These are phyloP conservation scores for Labeo calbasu DNA, from an alignment of 2,797 vertebrate genomes.

Conservation along the genomic window DNA sequence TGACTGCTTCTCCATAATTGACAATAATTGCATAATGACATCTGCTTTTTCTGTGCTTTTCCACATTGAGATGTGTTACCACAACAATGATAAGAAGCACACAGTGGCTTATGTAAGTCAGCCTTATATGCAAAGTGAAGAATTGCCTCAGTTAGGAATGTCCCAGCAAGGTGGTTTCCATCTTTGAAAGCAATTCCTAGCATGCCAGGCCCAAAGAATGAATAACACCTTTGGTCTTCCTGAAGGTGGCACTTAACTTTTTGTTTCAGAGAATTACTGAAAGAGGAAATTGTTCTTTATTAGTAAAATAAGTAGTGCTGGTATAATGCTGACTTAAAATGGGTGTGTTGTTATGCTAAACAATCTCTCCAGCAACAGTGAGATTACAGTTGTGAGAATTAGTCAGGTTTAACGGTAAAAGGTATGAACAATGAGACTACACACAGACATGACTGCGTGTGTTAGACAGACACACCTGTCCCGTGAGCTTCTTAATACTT, in stretches of 20 bases:
- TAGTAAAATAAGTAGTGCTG: not conserved
- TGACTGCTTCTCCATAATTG: conserved; percentile 45
- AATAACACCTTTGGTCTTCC: conserved; percentile 13
- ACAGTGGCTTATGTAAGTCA: not conserved
- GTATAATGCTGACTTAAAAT: conserved; percentile 13
- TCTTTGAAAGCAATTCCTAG: conserved; percentile 2
- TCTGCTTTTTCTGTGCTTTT: conserved; percentile 16
- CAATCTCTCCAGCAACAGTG: not conserved
- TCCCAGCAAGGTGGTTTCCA: not conserved
- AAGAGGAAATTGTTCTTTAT: not conserved
- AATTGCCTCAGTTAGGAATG: not conserved
- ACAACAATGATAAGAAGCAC: not conserved
- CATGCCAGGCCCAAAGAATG: not conserved
- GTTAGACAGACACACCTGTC: conserved; percentile 20
- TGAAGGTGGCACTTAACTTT: not conserved
- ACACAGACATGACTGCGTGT: not conserved
- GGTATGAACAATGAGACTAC: not conserved
- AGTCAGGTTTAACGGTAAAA: not conserved
- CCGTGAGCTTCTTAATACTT: not conserved
- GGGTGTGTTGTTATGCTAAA: not conserved
- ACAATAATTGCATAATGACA: conserved; percentile 53
- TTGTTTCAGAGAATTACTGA: not conserved
- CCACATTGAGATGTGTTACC: conserved; percentile 25
- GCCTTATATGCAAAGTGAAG: not conserved
- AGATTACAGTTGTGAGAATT: conserved; percentile 18